Base-by-base conservation (phyloP, 1,140 invertebrate species). In the Leptinotarsa texana region DNA sequence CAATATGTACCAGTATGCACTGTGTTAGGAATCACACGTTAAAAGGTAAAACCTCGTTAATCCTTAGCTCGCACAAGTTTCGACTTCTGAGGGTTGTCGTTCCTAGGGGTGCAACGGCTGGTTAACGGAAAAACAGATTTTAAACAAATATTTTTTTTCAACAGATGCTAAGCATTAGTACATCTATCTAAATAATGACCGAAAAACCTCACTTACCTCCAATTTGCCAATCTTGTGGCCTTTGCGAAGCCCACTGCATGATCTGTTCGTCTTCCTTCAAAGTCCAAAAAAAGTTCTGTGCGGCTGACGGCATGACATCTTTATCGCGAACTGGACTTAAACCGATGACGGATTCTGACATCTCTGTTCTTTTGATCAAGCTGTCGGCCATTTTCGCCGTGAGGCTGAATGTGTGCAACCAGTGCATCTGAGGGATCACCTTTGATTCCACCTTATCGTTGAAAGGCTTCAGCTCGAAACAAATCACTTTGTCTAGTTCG, bases 201-300 rank as follows among this genome's bases (percentile, higher is more conserved):
- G 11, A 42, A 42, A 11, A 3, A 3, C 33, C 11, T 42, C 89
- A 91, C 83, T 89, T 89, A 8, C 90, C 91, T 15, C 91, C 90
- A 47, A 91, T 87, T 83, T 92, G 90, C 91, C 91, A 92, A 81
- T 92, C 91, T 68, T 90, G 88, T 4, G 91, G 91, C 15, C 86
- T 83, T 73, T 90, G 88, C 8, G 87, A 89, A 2, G 88, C 87
- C 91, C 91, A 92, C 13, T 83, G 80, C 86, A 92, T 90, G 17
- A 92, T 88, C 79, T 92, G 89, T 69, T 87, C 85, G 80, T 92
- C 91, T 80, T 88, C 89, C 73, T 87, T 87, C 17, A 89, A 79
- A 73, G 85, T 88, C 90, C 90, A 91, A 15, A 83, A 75, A 69
- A 78, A 81, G 79, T 90, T 88, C 80, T 87, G 84, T 79, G 87